phyloP scores from a whole-genome alignment of 2,888 invertebrate species.

The Leptogaster cylindrica region DNA sequence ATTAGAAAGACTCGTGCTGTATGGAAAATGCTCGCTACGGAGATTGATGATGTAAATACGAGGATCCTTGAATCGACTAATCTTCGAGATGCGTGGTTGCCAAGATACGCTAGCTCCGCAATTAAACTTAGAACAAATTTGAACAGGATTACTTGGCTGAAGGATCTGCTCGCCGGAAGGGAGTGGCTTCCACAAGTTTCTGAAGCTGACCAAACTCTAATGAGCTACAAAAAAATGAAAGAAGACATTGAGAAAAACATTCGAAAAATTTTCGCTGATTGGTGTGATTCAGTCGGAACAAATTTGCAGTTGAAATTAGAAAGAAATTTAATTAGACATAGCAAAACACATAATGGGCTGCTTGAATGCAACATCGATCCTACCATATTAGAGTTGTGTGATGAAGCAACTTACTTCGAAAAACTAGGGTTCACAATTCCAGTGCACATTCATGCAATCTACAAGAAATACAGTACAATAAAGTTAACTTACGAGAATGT shows the following conservation, averaged over 20 bases:
- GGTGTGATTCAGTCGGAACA: conserved; percentile 68
- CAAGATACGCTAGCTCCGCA: conserved; percentile 76
- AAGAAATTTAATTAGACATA: conserved; percentile 75
- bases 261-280: conserved; percentile 65
- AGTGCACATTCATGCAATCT: conserved; percentile 69
- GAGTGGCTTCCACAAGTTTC: conserved; percentile 80
- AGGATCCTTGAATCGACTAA: conserved; percentile 70
- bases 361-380: conserved; percentile 82
- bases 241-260: conserved; percentile 60
- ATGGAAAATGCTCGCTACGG: conserved; percentile 77
- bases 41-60: conserved; percentile 76
- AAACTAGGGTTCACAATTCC: conserved; percentile 74
- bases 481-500: conserved; percentile 74
- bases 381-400: conserved; percentile 69
- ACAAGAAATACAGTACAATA: conserved; percentile 66
- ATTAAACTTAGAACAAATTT: conserved; percentile 72
- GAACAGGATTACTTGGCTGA: conserved; percentile 67
- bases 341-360: conserved; percentile 68
- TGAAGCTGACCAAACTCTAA: conserved; percentile 72
- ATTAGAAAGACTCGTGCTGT: conserved; percentile 72
- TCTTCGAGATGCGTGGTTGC: conserved; percentile 70
- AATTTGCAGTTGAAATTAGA: conserved; percentile 69
- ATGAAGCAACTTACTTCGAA: conserved; percentile 78
- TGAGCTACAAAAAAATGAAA: conserved; percentile 50
- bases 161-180: conserved; percentile 73